Percentiles rank a stretch among this genome's conserved stretches.
Conservation (phyloP, 2,888 invertebrate species). For the Troides aeacus region DNA sequence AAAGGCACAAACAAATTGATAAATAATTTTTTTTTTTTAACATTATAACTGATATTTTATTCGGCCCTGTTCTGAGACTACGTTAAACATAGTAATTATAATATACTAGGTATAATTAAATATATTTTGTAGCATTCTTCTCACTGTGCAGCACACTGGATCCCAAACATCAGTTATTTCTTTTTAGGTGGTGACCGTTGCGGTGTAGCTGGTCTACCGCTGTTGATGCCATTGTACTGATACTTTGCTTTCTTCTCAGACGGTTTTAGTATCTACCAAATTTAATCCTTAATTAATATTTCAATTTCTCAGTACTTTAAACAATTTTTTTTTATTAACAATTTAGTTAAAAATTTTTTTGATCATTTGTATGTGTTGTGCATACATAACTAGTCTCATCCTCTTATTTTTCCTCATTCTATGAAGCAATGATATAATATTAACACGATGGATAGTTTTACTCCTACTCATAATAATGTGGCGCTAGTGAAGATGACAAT, state of each 20-base stretch:
- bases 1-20: constrained; percentile 78
- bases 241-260: constrained; percentile 99
- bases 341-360: background rate
- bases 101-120: constrained; percentile 72
- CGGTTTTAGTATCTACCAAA: constrained; percentile 95
- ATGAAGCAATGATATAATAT: too few species aligned
- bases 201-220: constrained; percentile 91
- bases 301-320: background rate
- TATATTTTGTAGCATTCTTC: constrained; percentile 75
- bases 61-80: constrained; percentile 70
- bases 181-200: constrained; percentile 87
- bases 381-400: too few species aligned
- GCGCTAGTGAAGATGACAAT: too few species aligned
- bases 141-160: constrained; percentile 78
- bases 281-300: background rate
- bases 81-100: constrained; percentile 71
- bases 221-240: constrained; percentile 94
- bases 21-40: constrained; percentile 56
- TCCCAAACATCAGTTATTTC: constrained; percentile 82
- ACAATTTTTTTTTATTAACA: background rate
- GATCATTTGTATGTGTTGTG: background rate
- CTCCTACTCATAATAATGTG: too few species aligned
- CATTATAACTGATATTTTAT: constrained; percentile 61
- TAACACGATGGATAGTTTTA: too few species aligned
- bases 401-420: too few species aligned